Evolutionary conservation across 2,888 invertebrate species (phyloP).

Genomic region (Drosophila incognita): DNA sequence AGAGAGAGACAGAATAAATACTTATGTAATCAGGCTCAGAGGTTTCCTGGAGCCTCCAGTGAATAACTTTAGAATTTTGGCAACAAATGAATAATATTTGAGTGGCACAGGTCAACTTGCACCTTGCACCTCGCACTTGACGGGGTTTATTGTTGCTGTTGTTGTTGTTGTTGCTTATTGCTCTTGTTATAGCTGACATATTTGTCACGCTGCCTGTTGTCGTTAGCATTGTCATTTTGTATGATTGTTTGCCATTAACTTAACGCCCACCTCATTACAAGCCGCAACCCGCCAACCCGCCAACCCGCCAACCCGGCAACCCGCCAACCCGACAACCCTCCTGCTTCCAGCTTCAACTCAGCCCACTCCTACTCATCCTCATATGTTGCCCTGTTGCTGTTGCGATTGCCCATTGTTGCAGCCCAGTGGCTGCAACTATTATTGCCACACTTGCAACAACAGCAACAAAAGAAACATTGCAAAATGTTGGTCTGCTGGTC

Average conservation of each 20-base stretch:
- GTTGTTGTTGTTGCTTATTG: constrained; percentile 28
- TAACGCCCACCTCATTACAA: background rate
- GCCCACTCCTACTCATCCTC: constrained; percentile 30
- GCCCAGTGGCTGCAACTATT: constrained; percentile 38
- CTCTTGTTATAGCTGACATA: constrained; percentile 51
- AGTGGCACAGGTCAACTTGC: background rate
- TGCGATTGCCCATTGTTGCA: constrained; percentile 46
- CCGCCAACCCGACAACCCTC: background rate
- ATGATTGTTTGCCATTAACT: constrained; percentile 50
- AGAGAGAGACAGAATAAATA: background rate
- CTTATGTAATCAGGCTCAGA: background rate
- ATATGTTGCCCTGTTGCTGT: constrained; percentile 15
- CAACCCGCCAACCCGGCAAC: background rate
- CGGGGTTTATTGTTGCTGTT: background rate
- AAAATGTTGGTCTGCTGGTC: constrained; percentile 40
- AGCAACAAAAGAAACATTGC: constrained; percentile 29
- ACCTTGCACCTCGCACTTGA: background rate
- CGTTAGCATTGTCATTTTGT: constrained; percentile 53
- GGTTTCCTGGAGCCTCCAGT: too few species aligned
- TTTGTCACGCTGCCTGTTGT: constrained; percentile 56
- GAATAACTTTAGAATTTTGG: background rate
- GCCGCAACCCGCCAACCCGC: background rate
- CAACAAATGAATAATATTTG: background rate
- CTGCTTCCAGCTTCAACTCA: constrained; percentile 1
- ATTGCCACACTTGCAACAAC: constrained; percentile 58